A percentile compares a stretch with the other conserved stretches of the same genome.
These are phyloP conservation scores for Ceryle rudis DNA, from an alignment of 2,797 vertebrate genomes.

Conservation along the genomic window DNA sequence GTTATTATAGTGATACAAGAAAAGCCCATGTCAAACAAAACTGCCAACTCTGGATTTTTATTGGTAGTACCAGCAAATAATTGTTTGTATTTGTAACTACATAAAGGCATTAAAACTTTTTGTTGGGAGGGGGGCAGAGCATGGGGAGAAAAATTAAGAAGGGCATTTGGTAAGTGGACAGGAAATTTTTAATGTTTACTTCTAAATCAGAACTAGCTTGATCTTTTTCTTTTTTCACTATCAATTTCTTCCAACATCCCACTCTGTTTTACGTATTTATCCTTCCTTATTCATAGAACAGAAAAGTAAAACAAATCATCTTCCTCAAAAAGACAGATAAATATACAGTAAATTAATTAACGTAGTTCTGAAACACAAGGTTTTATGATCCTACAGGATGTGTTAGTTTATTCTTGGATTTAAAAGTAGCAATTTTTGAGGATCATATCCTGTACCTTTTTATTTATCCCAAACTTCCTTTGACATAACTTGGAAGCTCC, in stretches of 20 bases:
- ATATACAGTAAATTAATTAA: conserved; percentile 11
- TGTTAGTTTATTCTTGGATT: conserved; percentile 18
- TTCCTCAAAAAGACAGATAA: not conserved
- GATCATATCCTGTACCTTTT: conserved; percentile 32
- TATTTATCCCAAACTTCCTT: conserved; percentile 19
- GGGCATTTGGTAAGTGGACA: not conserved
- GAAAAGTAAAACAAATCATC: not conserved
- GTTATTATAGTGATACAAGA: not conserved
- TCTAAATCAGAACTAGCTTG: not conserved
- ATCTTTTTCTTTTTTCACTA: not conserved
- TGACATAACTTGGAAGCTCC: not conserved
- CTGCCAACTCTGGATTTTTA: not conserved
- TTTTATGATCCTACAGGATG: conserved; percentile 20
- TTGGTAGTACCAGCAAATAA: not conserved
- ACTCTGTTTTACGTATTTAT: not conserved
- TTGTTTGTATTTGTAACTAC: not conserved
- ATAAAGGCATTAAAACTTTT: not conserved
- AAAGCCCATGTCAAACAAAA: not conserved
- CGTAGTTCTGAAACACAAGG: not conserved
- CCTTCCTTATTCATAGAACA: not conserved
- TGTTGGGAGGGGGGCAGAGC: not conserved
- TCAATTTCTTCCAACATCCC: not conserved
- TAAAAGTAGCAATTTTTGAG: not conserved
- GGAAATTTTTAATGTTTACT: not conserved
- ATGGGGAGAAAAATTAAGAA: not conserved